These are phyloP conservation scores for Parelbella ahira DNA, from an alignment of 2,888 invertebrate species.

Conservation along the genomic window DNA sequence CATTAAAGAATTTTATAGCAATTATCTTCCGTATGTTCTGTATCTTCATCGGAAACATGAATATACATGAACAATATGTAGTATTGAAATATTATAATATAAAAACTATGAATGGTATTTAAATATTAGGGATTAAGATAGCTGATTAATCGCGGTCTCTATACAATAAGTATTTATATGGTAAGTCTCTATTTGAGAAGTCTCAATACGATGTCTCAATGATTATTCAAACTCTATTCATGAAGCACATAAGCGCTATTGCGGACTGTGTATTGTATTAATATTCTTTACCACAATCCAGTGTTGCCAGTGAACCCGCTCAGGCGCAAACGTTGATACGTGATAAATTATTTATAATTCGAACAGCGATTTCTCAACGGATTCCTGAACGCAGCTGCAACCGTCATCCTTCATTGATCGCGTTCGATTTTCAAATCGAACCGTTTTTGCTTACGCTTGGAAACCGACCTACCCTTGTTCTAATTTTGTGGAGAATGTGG, in stretches of 20 bases:
- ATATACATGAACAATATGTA: too few species aligned
- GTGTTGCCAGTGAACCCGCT: slow-evolving; percentile 33
- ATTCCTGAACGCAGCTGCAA: slow-evolving; percentile 74
- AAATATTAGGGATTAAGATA: too few species aligned
- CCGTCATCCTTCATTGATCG: slow-evolving; percentile 65
- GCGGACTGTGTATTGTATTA: slow-evolving; percentile 8
- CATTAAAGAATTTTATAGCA: too few species aligned
- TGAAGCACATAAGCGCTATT: not conserved
- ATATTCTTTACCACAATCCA: slow-evolving; percentile 31
- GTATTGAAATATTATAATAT: too few species aligned
- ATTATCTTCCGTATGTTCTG: too few species aligned
- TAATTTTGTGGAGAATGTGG: slow-evolving; percentile 14
- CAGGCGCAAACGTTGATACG: slow-evolving; percentile 39
- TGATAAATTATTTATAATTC: slow-evolving; percentile 67
- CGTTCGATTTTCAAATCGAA: slow-evolving; percentile 58
- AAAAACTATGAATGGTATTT: too few species aligned
- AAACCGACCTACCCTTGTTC: slow-evolving; percentile 24
- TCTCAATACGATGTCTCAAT: too few species aligned
- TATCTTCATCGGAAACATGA: too few species aligned
- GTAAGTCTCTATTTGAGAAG: too few species aligned
- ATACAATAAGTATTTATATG: too few species aligned
- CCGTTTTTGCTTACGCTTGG: slow-evolving; percentile 35
- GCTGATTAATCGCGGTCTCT: too few species aligned
- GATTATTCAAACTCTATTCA: not conserved
- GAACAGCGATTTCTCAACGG: slow-evolving; percentile 69